These are phyloP conservation scores for Pollenia labialis DNA, from an alignment of 2,888 invertebrate species.

Conservation along the genomic window DNA sequence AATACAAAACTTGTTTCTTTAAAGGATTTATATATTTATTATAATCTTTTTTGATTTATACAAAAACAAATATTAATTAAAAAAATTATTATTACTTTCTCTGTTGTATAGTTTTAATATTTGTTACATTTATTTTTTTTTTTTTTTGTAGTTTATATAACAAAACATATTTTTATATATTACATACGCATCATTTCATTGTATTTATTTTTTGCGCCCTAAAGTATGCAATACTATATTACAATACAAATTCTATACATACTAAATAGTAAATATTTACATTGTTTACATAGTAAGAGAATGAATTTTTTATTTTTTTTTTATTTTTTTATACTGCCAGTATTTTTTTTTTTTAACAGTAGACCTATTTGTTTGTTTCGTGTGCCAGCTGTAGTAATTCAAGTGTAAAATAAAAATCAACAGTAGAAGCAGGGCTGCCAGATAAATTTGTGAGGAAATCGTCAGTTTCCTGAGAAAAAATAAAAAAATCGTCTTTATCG, in stretches of 20 bases:
- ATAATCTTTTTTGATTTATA: not conserved
- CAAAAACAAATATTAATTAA: constrained; percentile 3
- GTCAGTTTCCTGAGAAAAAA: no score
- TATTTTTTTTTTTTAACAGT: not conserved
- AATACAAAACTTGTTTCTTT: not conserved
- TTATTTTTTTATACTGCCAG: no score
- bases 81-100: not conserved
- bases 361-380: not conserved
- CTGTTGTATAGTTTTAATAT: not conserved
- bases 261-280: not conserved
- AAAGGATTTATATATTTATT: not conserved
- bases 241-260: not conserved
- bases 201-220: not conserved
- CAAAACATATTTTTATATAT: not conserved
- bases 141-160: not conserved
- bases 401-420: not conserved
- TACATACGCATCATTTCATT: not conserved
- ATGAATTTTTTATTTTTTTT: no score
- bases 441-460: no score
- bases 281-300: not conserved
- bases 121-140: not conserved
- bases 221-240: no score
- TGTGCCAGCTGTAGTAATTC: not conserved
- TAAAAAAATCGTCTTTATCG: no score
- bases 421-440: no score